Evolutionary conservation across 1,140 invertebrate species (phyloP), one percentile per base, ranked within the genome.

Genomic region (Drosophila sechellia): DNA sequence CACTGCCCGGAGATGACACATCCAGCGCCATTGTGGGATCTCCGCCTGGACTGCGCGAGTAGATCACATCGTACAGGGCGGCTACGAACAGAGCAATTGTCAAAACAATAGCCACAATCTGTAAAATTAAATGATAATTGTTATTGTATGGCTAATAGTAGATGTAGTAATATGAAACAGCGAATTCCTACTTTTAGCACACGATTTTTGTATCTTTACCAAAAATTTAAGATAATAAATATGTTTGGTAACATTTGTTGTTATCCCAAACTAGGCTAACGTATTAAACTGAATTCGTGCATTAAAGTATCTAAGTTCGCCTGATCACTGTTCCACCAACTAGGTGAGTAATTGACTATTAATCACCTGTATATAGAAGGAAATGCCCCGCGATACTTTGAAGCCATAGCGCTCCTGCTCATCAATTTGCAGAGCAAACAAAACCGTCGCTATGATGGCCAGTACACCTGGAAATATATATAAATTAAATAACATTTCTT

Each of bases 401-500:
- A 96, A 97, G 60, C 96, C 96, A 64, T 93, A 93, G 68, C 94
- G 94, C 73, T 95, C 94, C 92, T 94, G 94, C 85, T 94, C 94
- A 94, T 97, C 96, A 78, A 96, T 96, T 93, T 97, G 96, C 45
- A 96, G 93, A 31, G 96, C 96, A 89, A 97, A 97, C 63, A 97
- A 93, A 50, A 95, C 94, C 12, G 96, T 96, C 59, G 96, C 95
- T 22, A 95, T 95, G 63, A 97, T 95, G 6, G 96, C 95, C 91
- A 97, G 92, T 64, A 96, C 92, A 52, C 96, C 96, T 97, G 93
- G 11, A 50, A 73, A 35, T 25, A 43, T 25, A 43, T 35, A 27
- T 20, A 3, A 52, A 68, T 52, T 64, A 27, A 64, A 52, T 68
- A 43, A 52, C n/a, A 15, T 64, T 60, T 50, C 37, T 27, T 35